A percentile compares a stretch with the other conserved stretches of the same genome.
phyloP scores from a whole-genome alignment of 1,140 invertebrate species.

The Triops cancriformis region DNA sequence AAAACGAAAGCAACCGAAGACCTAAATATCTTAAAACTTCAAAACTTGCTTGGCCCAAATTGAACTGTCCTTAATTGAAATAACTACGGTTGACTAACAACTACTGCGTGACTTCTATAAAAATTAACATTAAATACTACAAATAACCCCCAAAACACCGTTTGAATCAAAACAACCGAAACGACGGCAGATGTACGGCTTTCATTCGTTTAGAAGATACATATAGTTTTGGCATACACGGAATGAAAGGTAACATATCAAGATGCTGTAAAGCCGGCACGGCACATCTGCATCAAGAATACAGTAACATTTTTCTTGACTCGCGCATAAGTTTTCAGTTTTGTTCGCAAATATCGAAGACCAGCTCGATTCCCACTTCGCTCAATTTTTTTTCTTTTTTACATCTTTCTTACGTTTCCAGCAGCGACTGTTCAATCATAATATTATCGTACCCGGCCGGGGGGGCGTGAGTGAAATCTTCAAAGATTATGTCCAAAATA shows the following conservation, averaged over 20 bases:
- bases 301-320: not conserved
- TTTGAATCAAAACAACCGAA: not conserved
- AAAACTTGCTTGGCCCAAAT: too few species aligned
- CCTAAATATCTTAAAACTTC: too few species aligned
- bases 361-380: too few species aligned
- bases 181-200: not conserved
- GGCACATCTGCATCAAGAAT: not conserved
- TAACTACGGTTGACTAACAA: too few species aligned
- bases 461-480: constrained; percentile 72
- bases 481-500: constrained; percentile 87
- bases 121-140: too few species aligned
- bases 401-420: constrained; percentile 52
- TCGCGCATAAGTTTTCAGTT: not conserved
- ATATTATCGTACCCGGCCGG: constrained; percentile 91
- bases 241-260: not conserved
- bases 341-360: not conserved
- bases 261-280: not conserved
- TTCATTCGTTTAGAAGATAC: not conserved
- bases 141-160: too few species aligned
- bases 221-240: constrained; percentile 5
- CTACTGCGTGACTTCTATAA: too few species aligned
- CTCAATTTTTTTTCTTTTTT: not conserved
- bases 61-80: too few species aligned
- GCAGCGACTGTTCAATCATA: constrained; percentile 91
- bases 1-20: too few species aligned